Evolutionary conservation across 2,888 invertebrate species (phyloP), one percentile per base, ranked within the genome.

Genomic region (Limnephilus marmoratus): DNA sequence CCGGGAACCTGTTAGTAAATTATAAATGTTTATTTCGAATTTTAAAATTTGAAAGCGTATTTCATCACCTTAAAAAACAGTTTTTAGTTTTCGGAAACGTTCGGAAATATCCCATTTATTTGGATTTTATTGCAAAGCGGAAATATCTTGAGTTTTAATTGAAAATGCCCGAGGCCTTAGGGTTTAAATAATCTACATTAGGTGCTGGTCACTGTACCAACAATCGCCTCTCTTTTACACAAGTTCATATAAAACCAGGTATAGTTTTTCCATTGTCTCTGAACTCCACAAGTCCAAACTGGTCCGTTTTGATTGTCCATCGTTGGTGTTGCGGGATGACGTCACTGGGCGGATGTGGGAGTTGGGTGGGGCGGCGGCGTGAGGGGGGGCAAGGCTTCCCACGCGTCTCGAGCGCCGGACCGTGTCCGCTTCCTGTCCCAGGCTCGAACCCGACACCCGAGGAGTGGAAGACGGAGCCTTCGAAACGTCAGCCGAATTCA

Each of bases 381-480:
- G 24, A 68, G 53, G 53, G 53, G 18, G 53, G 53, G 53, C 18
- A 68, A 68, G 53, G 68, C 68, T 88, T 88, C 88, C 88, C 88
- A 88, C 88, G 88, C 49, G 88, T 34, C 86, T 37, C 88, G 53
- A 15, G 31, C 68, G 88, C 68, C 88, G 80, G 80, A 80, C 53
- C 88, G 88, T 88, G 88, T 29, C 88, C 34, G 80, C 37, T 88
- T 88, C 88, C 88, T 53, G 88, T 80, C 53, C 49, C 53, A 53
- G 68, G 34, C 53, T n/a, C 53, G 53, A 53, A 80, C 68, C 88
- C 68, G 80, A 53, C 88, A 88, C 68, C 88, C 68, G 29, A 49
- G 68, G 88, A 49, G 34, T 29, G 34, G 68, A 88, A 37, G 85
- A 37, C 83, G 37, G 83, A 68, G 53, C 53, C 83, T 82, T 34